Base-by-base conservation (phyloP, 1,140 invertebrate genomes). In the Daktulosphaira vitifoliae region DNA sequence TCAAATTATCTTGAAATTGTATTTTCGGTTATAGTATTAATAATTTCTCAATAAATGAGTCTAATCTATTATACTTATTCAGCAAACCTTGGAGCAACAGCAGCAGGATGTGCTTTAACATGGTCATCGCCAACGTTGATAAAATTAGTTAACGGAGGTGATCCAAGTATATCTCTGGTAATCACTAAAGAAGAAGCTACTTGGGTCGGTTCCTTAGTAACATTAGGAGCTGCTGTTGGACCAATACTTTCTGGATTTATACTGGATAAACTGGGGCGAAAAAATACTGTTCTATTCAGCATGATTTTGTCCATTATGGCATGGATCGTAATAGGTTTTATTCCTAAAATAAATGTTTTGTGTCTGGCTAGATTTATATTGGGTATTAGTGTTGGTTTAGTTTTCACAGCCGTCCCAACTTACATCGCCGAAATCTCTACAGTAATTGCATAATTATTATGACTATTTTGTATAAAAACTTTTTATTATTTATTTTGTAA, bases 371-470 rank as follows among this genome's bases (percentile, higher is more conserved):
- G 70, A 13, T 48, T 71, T 4, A 42, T 73, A 22, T 56, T 67
- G 71, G 90, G 90, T 16, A 71, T 90, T 9, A 82, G 80, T 4
- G 78, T 86, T 1, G 87, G 89, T 2, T 80, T 86, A 69, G 77
- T 85, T 0, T 90, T 88, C 73, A 86, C 89, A 0, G 81, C 83
- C n/a, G 79, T 84, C 3, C 89, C 90, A 0, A 87, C 92, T 81
- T 95, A 93, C 73, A 82, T 89, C 65, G 88, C 89, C 23, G 90
- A 93, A 78, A 90, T 92, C 44, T 84, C 89, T 2, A 88, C 89
- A 70, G 83, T 83, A 72, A 77, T 33, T 5, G 5, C n/a, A n/a
- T n/a, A n/a, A n/a, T n/a, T n/a, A n/a, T n/a, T n/a, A n/a, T n/a
- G n/a, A n/a, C n/a, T n/a, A n/a, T n/a, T n/a, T n/a, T 8, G 25